Percentiles rank a stretch among this genome's conserved stretches.
These are phyloP conservation scores for Phocides pigmalion DNA, from an alignment of 1,140 invertebrate genomes.

Conservation along the genomic window DNA sequence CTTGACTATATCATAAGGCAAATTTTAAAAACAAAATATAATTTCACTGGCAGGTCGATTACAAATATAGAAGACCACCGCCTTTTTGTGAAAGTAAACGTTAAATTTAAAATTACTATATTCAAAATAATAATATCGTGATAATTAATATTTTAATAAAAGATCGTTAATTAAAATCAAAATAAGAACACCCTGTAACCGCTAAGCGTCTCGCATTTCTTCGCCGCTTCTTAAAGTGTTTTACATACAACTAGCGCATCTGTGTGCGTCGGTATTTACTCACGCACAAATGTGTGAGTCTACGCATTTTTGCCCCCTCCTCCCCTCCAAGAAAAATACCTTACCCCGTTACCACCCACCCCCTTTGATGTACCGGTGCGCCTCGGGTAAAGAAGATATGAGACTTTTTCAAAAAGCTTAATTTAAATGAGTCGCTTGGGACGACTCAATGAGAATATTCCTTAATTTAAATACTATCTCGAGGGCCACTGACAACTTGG, in stretches of 20 bases:
- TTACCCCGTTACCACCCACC: slow-evolving; percentile 73
- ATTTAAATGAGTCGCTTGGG: slow-evolving; percentile 80
- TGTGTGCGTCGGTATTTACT: slow-evolving; percentile 78
- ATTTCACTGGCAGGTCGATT: too few species aligned
- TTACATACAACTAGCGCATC: slow-evolving; percentile 72
- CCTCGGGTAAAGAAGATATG: slow-evolving; percentile 81
- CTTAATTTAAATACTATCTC: slow-evolving; percentile 82
- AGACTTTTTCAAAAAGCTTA: slow-evolving; percentile 83
- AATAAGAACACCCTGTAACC: slow-evolving; percentile 59
- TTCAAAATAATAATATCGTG: not conserved
- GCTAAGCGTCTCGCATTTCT: slow-evolving; percentile 82
- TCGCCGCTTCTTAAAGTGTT: slow-evolving; percentile 83
- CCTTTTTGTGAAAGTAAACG: too few species aligned
- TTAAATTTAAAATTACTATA: not conserved
- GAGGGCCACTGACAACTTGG: slow-evolving; percentile 58
- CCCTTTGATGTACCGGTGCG: slow-evolving; percentile 78
- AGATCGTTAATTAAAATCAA: slow-evolving; percentile 36
- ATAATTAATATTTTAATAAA: slow-evolving; percentile 3
- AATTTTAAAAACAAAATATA: too few species aligned
- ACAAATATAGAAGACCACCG: too few species aligned
- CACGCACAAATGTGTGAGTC: slow-evolving; percentile 79
- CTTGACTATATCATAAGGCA: too few species aligned
- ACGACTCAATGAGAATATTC: slow-evolving; percentile 78
- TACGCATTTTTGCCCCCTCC: slow-evolving; percentile 76
- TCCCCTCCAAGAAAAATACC: slow-evolving; percentile 77